phyloP scores from a whole-genome alignment of 2,888 invertebrate genomes.

The Alentia gelatinosa region DNA sequence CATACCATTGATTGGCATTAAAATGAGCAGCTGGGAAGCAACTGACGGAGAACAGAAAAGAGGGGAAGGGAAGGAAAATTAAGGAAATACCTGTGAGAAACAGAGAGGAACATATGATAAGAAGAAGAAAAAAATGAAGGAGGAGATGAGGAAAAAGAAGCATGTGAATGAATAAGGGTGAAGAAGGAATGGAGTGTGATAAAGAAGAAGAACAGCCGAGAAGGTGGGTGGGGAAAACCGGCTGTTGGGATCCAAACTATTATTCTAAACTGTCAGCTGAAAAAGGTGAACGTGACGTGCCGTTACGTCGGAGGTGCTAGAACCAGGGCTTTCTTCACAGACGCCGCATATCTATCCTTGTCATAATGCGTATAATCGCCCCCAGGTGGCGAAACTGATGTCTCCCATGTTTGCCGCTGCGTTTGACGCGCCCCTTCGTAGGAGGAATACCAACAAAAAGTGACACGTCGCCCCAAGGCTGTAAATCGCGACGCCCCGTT shows the following conservation, averaged over 20 bases:
- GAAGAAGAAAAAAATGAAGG: constrained; percentile 29
- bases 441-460: background rate
- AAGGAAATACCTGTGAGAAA: background rate
- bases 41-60: too few relatives aligned
- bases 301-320: background rate
- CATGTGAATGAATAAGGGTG: background rate
- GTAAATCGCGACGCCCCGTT: constrained; percentile 14
- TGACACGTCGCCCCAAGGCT: background rate
- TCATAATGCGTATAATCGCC: constrained; percentile 51
- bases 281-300: background rate
- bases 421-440: background rate
- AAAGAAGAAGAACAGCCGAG: too few relatives aligned
- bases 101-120: background rate
- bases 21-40: too few relatives aligned
- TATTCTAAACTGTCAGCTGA: background rate
- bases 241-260: background rate
- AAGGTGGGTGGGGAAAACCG: background rate
- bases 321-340: background rate
- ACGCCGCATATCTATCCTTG: constrained; percentile 42
- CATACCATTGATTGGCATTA: too few relatives aligned
- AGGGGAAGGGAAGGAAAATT: background rate
- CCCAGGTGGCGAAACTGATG: constrained; percentile 16
- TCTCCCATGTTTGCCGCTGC: background rate
- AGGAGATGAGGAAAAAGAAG: constrained; percentile 24
- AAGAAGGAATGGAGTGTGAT: too few relatives aligned